Base-by-base conservation (phyloP, 2,797 vertebrate species). In the Xiphophorus birchmanni region DNA sequence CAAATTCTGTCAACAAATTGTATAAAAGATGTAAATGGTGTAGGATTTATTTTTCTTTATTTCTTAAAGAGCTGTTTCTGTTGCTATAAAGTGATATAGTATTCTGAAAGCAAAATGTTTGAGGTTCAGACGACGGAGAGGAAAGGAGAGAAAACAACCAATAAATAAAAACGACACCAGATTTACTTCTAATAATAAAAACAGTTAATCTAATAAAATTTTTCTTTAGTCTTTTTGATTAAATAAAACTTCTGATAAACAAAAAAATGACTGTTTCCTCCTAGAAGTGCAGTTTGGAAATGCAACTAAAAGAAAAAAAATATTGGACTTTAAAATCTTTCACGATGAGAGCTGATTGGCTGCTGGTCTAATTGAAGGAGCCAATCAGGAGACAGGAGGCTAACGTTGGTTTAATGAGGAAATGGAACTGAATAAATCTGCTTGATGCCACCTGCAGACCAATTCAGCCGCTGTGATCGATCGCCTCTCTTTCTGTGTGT, bases 401-500 rank as follows among this genome's bases (percentile, higher is more conserved):
- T 5, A 65, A 47, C 26, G 42, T 48, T 47, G 4, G 37, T 44
- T 13, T 65, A 26, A 63, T 60, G 29, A 18, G 11, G n/a, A 58
- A 58, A 73, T 60, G 2, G 29, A 60, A 75, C 40, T 5, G 37
- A 60, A 40, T 42, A 42, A 23, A 71, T 7, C 9, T 71, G 21
- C 42, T 15, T 71, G 67, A 71, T n/a, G 67, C 67, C 23, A 11
- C 40, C 12, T 45, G 67, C 42, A 71, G 40, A 8, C 26, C 1
- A n/a, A 72, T 72, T n/a, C 44, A 47, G 44, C 44, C n/a, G 42
- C 69, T 47, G 65, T 26, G 65, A 42, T 18, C 15, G 23, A 26
- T 40, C 26, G 26, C 52, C 52, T 54, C 21, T 54, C 52, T 26
- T 54, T 54, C 23, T 50, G 32, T 85, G 77, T 35, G 26, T 86